Evolutionary conservation across 92 coral and sea anemone species (phyloP).

Genomic region (Nematostella vectensis): DNA sequence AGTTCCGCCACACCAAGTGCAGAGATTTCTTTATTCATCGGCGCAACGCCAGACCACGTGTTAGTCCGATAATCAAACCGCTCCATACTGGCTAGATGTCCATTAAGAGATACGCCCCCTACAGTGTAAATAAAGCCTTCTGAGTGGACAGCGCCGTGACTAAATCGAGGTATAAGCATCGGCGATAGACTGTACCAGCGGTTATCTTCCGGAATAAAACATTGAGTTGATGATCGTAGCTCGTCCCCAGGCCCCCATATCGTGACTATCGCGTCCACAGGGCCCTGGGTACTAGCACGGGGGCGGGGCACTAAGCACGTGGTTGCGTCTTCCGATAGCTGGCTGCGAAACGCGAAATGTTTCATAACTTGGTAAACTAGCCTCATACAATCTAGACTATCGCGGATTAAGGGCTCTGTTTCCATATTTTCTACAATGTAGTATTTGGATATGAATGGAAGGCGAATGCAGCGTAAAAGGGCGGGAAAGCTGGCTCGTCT

Average conservation of each 20-base stretch:
- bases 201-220: slow-evolving; percentile 74
- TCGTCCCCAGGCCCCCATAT: slow-evolving; percentile 98
- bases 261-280: slow-evolving; percentile 77
- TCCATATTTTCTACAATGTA: slow-evolving; percentile 73
- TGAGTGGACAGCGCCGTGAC: slow-evolving; percentile 92
- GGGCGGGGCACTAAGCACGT: slow-evolving; percentile 36
- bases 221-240: slow-evolving; percentile 85
- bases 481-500: slow-evolving; percentile 41
- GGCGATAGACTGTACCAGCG: slow-evolving; percentile 94
- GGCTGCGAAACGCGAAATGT: slow-evolving; percentile 49
- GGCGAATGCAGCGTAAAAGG: slow-evolving; percentile 60
- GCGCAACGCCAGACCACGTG: slow-evolving; percentile 91
- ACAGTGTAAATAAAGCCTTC: slow-evolving; percentile 86
- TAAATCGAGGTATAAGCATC: slow-evolving; percentile 89
- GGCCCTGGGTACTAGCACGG: slow-evolving; percentile 38
- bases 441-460: slow-evolving; percentile 65
- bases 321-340: slow-evolving; percentile 4
- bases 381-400: slow-evolving; percentile 52
- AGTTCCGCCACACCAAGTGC: slow-evolving; percentile 93
- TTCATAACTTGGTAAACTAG: slow-evolving; percentile 78
- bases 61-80: slow-evolving; percentile 71
- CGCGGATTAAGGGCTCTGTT: slow-evolving; percentile 55
- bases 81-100: slow-evolving; percentile 90
- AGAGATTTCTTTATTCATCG: slow-evolving; percentile 80
- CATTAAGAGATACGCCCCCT: slow-evolving; percentile 90